phyloP scores from a whole-genome alignment of 2,113 vertebrate species.

The Nothobranchius kuhntae region DNA sequence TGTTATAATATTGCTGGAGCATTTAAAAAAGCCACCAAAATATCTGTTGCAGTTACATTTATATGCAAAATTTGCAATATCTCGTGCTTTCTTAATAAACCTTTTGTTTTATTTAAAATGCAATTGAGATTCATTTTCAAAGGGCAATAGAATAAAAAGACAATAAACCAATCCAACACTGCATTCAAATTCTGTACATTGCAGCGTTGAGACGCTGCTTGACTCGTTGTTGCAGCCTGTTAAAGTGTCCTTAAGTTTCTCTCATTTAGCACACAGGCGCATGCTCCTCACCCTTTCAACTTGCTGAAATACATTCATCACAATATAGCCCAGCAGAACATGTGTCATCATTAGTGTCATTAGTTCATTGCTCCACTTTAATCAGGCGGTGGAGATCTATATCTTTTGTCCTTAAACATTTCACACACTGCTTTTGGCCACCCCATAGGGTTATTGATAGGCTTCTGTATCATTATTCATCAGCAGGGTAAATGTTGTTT shows the following conservation, averaged over 20 bases:
- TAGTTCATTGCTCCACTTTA: slow-evolving; percentile 35
- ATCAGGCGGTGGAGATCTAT: slow-evolving; percentile 38
- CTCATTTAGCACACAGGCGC: slow-evolving; percentile 7
- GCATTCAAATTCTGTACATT: not conserved
- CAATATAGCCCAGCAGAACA: slow-evolving; percentile 30
- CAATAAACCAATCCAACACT: not conserved
- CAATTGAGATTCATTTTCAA: too few relatives aligned
- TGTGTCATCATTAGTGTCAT: slow-evolving; percentile 49
- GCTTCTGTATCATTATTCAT: not conserved
- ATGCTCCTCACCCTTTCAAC: slow-evolving; percentile 33
- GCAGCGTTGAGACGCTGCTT: slow-evolving; percentile 4
- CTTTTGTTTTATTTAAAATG: too few relatives aligned
- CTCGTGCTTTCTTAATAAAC: too few relatives aligned
- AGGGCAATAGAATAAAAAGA: not conserved
- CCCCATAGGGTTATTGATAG: not conserved
- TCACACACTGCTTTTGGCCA: not conserved
- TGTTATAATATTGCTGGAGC: too few relatives aligned
- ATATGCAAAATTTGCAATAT: too few relatives aligned
- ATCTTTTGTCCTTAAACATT: not conserved
- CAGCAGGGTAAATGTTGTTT: not conserved
- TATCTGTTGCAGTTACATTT: too few relatives aligned
- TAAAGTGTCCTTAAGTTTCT: slow-evolving; percentile 15
- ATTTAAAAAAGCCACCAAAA: too few relatives aligned
- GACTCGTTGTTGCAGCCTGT: slow-evolving; percentile 41
- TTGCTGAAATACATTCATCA: slow-evolving; percentile 54